Evolutionary conservation across 2,888 invertebrate species (phyloP).

Genomic region (Hydroisotoma schaefferi): DNA sequence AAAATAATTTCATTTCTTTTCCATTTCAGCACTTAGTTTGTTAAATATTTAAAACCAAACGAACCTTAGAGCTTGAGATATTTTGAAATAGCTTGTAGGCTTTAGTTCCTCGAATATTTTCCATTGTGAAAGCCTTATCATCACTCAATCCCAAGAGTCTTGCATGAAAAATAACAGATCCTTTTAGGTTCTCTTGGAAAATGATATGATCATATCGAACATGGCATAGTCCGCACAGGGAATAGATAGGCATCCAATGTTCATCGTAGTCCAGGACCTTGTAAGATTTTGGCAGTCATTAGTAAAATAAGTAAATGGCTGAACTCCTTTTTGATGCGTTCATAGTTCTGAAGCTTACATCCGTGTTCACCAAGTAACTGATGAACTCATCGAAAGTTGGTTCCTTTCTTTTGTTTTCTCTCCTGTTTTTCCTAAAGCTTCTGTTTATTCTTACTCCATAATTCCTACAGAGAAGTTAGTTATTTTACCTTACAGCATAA

Average conservation of each 20-base stretch:
- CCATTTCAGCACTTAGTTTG: neutral
- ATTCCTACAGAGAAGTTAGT: too few relatives aligned
- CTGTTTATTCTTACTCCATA: slow-evolving; percentile 41
- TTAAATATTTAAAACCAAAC: neutral
- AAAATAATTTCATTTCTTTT: neutral
- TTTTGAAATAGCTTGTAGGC: slow-evolving; percentile 1
- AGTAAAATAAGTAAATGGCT: neutral
- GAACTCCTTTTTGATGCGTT: slow-evolving; percentile 1
- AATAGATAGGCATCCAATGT: slow-evolving; percentile 44
- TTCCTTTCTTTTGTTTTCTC: slow-evolving; percentile 36
- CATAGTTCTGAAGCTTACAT: too few relatives aligned
- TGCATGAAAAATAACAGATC: slow-evolving; percentile 14
- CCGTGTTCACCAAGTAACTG: slow-evolving; percentile 39
- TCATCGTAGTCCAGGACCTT: slow-evolving; percentile 43
- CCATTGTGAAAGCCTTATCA: too few relatives aligned
- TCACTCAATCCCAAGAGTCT: slow-evolving; percentile 18
- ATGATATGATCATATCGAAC: slow-evolving; percentile 39
- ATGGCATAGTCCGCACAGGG: slow-evolving; percentile 42
- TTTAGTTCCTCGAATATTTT: slow-evolving; percentile 3
- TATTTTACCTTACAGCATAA: too few relatives aligned
- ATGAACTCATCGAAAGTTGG: slow-evolving; percentile 46
- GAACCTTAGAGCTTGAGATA: slow-evolving; percentile 13
- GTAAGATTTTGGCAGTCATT: neutral
- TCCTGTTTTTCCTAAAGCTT: slow-evolving; percentile 27
- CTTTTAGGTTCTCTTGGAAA: slow-evolving; percentile 32